These are phyloP conservation scores for Thereva unica DNA, from an alignment of 2,888 invertebrate genomes.

Conservation along the genomic window DNA sequence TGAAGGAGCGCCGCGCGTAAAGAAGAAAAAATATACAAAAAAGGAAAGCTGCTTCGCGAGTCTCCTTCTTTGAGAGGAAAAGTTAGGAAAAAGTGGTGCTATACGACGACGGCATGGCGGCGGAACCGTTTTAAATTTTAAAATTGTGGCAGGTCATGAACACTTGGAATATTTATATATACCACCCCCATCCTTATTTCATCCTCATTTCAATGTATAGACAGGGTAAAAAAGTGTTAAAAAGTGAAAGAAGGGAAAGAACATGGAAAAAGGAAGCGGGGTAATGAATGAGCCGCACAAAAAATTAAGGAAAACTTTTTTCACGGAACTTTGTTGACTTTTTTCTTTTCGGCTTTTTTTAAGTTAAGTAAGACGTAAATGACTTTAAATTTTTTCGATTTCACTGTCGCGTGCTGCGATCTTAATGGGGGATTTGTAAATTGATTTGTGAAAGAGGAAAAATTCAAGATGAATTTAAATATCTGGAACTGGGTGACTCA, in stretches of 20 bases:
- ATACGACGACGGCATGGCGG: conserved; percentile 1
- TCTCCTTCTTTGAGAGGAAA: conserved; percentile 25
- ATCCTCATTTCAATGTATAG: background rate
- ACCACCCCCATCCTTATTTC: background rate
- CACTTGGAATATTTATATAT: conserved; percentile 33
- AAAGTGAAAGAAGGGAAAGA: conserved; percentile 32
- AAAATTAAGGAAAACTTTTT: conserved; percentile 24
- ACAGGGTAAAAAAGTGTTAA: conserved; percentile 30
- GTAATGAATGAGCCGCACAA: conserved; percentile 25
- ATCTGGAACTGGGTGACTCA: no score
- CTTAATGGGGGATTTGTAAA: no score
- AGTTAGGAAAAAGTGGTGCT: conserved; percentile 25
- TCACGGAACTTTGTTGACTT: conserved; percentile 10
- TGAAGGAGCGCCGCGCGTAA: no score
- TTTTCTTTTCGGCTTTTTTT: no score
- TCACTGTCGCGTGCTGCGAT: conserved; percentile 12
- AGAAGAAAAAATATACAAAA: background rate
- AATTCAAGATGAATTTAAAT: no score
- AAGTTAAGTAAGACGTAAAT: background rate
- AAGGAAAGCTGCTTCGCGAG: conserved; percentile 11
- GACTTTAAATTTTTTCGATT: background rate
- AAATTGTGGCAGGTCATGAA: conserved; percentile 40
- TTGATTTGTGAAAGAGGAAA: no score
- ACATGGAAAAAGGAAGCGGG: conserved; percentile 6
- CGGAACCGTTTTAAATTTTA: conserved; percentile 35